Base-by-base conservation (phyloP, 2,888 invertebrate genomes). In the Scaptomyza cyrtandrae region DNA sequence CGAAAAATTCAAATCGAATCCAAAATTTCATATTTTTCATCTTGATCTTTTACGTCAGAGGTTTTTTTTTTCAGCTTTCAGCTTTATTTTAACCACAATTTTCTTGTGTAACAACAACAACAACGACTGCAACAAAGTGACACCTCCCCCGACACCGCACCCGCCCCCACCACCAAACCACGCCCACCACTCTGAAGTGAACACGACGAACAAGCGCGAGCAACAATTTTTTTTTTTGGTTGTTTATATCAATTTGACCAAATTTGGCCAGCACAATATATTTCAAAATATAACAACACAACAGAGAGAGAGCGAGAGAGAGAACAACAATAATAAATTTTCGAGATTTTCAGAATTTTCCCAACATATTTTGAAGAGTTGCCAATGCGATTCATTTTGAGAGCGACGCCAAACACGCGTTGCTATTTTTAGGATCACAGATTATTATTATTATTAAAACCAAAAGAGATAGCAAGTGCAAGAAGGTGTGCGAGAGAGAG, bases 381-480 rank as follows among this genome's bases (percentile, higher is more conserved):
- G 37, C 52, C 52, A 27, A 39, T 39, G 56, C n/a, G 41, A 52
- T 31, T 46, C 33, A 37, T 41, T 29, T 52, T 9, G 69, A 56
- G 70, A 61, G 70, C 43, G 59, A 54, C 49, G 55, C 62, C 54
- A 68, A 82, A 79, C 78, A 86, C 85, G 85, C 85, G 80, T 74
- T 73, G 75, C 90, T 89, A 89, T 90, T 89, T 90, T 78, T 89
- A 84, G 89, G 87, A 11, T 71, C 60, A 77, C 79, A 88, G 86
- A 87, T 84, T n/a, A n/a, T n/a, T n/a, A n/a, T n/a, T n/a, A n/a
- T n/a, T n/a, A n/a, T n/a, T n/a, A n/a, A n/a, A n/a, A 39, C 19
- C 19, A 19, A 19, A 19, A 19, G 19, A 19, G 19, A 19, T 19
- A 19, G 19, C 24, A 24, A 24, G 24, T 2, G 24, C 3, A 24